Percentiles rank a stretch among this genome's conserved stretches.
Conservation (phyloP, 2,113 vertebrate genomes). For the Tetraodon nigroviridis region DNA sequence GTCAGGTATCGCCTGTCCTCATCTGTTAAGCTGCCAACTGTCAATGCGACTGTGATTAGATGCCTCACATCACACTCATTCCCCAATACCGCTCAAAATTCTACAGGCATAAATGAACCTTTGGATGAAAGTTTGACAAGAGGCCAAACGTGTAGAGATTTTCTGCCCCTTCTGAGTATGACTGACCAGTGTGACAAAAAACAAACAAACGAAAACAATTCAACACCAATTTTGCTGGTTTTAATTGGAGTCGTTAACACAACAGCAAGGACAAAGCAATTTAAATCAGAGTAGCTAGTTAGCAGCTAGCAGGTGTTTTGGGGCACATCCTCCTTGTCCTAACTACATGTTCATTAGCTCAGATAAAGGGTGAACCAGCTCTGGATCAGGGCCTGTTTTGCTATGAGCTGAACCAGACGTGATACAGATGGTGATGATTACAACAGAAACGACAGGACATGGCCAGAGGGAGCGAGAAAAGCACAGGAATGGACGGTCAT, state of each 20-base stretch:
- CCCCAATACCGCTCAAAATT: slow-evolving; percentile 14
- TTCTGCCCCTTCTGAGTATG: neutral
- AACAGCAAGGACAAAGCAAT: no score
- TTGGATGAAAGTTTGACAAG: slow-evolving; percentile 13
- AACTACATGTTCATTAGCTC: no score
- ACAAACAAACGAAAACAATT: neutral
- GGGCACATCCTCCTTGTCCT: no score
- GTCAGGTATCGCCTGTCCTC: slow-evolving; percentile 28
- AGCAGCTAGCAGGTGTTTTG: no score
- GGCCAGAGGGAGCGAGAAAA: neutral
- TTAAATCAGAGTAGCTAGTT: no score
- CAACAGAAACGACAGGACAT: neutral
- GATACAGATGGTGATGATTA: no score
- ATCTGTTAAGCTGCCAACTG: slow-evolving; percentile 20
- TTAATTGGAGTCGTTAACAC: no score
- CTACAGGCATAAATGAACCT: slow-evolving; percentile 14
- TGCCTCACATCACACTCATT: slow-evolving; percentile 13
- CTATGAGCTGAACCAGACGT: no score
- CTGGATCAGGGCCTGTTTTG: no score
- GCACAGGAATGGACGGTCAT: neutral
- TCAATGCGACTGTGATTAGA: slow-evolving; percentile 30
- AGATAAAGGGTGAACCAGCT: no score
- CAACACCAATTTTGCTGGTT: neutral
- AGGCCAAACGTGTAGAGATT: slow-evolving; percentile 2
- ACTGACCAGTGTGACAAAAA: neutral